A percentile compares a stretch with the other conserved stretches of the same genome.
Evolutionary conservation across 2,113 vertebrate genomes (phyloP).

Genomic region (Antechinus stuartii): DNA sequence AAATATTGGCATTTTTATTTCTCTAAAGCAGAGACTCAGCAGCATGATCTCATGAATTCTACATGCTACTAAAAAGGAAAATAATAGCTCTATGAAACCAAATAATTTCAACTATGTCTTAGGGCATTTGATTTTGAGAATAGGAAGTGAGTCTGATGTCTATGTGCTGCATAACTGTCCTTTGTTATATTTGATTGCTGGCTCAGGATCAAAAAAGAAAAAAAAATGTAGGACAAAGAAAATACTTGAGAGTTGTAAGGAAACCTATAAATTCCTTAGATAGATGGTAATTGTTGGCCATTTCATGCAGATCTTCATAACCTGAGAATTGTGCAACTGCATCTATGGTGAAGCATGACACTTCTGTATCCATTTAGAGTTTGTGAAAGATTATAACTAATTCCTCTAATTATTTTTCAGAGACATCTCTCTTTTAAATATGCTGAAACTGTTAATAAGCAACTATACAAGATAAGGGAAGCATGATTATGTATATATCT

Average conservation of each 20-base stretch:
- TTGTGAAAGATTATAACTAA: not conserved
- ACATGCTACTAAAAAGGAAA: not conserved
- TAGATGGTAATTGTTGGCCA: not conserved
- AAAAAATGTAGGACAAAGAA: not conserved
- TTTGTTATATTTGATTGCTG: not conserved
- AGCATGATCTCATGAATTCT: not conserved
- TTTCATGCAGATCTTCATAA: not conserved
- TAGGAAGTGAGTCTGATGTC: not conserved
- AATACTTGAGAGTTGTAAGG: not conserved
- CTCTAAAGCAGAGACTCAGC: not conserved
- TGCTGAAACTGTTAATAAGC: conserved; percentile 4
- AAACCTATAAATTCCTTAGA: not conserved
- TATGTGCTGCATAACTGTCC: not conserved
- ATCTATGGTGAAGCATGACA: not conserved
- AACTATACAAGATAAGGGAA: not conserved
- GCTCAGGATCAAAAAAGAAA: not conserved
- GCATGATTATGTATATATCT: not conserved
- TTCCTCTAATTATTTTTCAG: conserved; percentile 15
- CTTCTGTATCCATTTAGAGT: conserved; percentile 37
- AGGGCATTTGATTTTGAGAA: conserved; percentile 4
- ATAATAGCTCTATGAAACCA: not conserved
- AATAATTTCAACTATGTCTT: not conserved
- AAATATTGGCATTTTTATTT: conserved; percentile 18
- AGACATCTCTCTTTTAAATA: not conserved
- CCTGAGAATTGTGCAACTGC: not conserved